Percentiles rank a stretch among this genome's conserved stretches.
phyloP scores from a whole-genome alignment of 2,888 invertebrate genomes.

The Hyposoter didymator region DNA sequence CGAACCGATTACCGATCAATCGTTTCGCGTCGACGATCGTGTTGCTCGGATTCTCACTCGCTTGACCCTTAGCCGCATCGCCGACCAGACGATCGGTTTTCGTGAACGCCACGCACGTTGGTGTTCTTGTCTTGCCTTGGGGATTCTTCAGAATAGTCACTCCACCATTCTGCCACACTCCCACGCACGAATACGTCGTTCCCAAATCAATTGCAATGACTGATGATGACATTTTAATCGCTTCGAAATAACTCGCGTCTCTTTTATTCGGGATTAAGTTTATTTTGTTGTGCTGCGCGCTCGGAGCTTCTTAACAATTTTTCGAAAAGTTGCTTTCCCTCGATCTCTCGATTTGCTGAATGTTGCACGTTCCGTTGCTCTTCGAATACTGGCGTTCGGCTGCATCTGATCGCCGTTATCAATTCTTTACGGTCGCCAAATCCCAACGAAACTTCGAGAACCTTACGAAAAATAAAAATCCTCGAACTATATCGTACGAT shows the following conservation, averaged over 20 bases:
- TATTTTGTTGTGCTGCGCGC: too few species aligned
- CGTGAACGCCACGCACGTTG: conserved; percentile 94
- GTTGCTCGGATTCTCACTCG: conserved; percentile 93
- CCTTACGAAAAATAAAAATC: background rate
- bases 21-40: conserved; percentile 90
- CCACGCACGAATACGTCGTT: conserved; percentile 94
- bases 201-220: conserved; percentile 94
- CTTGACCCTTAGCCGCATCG: conserved; percentile 95
- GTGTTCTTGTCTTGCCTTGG: conserved; percentile 94
- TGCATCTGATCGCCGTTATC: background rate
- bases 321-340: conserved; percentile 1
- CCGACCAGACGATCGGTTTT: conserved; percentile 93
- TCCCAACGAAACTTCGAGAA: conserved; percentile 15
- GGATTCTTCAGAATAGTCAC: conserved; percentile 95
- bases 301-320: conserved; percentile 5
- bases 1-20: conserved; percentile 90
- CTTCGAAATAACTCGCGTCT: conserved; percentile 42
- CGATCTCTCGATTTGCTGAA: background rate
- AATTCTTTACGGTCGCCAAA: conserved; percentile 63
- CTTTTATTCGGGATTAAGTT: background rate
- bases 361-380: conserved; percentile 23
- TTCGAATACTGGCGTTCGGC: conserved; percentile 63
- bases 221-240: conserved; percentile 84
- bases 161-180: conserved; percentile 93
- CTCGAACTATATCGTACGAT: background rate